Percentiles rank a stretch among this genome's conserved stretches.
These are phyloP conservation scores for Myrmophylax atrothorax DNA, from an alignment of 2,113 vertebrate species.

Conservation along the genomic window DNA sequence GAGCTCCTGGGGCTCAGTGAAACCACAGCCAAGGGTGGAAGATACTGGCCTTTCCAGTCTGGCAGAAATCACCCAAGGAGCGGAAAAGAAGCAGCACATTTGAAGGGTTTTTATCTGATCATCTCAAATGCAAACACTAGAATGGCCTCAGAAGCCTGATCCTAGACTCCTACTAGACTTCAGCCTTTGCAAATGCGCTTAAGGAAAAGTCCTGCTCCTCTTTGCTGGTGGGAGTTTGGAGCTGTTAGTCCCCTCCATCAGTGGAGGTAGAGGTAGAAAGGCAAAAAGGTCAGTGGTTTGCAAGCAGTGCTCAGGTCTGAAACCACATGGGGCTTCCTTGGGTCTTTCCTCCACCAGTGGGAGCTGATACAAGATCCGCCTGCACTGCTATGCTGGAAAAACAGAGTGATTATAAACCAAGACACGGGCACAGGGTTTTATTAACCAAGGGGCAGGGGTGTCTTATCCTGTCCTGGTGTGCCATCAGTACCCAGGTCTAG, in stretches of 20 bases:
- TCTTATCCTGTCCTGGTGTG: background rate
- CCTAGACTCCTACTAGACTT: background rate
- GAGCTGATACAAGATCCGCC: accelerated
- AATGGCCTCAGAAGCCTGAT: background rate
- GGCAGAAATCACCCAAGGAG: background rate
- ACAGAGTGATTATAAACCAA: background rate
- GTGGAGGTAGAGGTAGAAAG: background rate
- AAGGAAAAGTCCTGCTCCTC: background rate
- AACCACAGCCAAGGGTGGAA: background rate
- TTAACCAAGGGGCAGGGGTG: accelerated
- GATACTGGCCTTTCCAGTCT: background rate
- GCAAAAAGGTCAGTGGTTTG: background rate
- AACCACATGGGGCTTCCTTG: accelerated
- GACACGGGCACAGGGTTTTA: accelerated
- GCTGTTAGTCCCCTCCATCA: background rate
- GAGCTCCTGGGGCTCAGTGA: background rate
- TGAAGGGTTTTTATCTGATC: background rate
- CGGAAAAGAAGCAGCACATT: background rate
- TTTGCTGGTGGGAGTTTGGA: background rate
- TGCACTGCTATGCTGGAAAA: background rate
- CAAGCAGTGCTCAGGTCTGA: background rate
- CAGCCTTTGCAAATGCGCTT: accelerated
- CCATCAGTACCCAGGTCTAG: background rate
- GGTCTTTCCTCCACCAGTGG: accelerated
- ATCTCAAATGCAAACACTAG: background rate